A percentile compares a stretch with the other conserved stretches of the same genome.
Evolutionary conservation across 2,888 invertebrate genomes (phyloP).

Genomic region (Chrysopilus asiliformis): DNA sequence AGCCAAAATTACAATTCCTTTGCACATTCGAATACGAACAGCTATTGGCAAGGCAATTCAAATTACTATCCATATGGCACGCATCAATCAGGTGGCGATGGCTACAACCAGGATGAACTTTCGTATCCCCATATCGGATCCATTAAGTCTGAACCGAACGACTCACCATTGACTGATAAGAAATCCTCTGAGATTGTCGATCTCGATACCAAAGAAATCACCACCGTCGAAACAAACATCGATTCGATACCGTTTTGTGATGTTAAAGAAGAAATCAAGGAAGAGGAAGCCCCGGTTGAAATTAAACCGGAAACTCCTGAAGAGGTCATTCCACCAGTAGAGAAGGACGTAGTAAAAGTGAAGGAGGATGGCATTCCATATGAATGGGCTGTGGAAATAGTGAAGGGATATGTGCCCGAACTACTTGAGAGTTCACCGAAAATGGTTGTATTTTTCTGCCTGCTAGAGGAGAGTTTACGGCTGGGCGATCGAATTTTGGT

Average conservation of each 20-base stretch:
- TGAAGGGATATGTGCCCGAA: slow-evolving; percentile 80
- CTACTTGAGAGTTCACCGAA: slow-evolving; percentile 86
- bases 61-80: neutral
- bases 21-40: neutral
- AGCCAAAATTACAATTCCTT: neutral
- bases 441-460: slow-evolving; percentile 84
- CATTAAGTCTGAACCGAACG: neutral
- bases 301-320: slow-evolving; percentile 12
- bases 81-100: neutral
- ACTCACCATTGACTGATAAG: slow-evolving; percentile 17
- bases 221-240: slow-evolving; percentile 29
- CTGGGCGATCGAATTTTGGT: slow-evolving; percentile 83
- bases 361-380: slow-evolving; percentile 75
- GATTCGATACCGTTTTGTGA: slow-evolving; percentile 27
- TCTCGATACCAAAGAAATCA: slow-evolving; percentile 36
- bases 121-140: neutral
- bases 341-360: slow-evolving; percentile 35
- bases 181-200: slow-evolving; percentile 32
- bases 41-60: neutral
- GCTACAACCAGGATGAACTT: neutral
- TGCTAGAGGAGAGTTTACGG: slow-evolving; percentile 76
- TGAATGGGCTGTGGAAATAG: slow-evolving; percentile 74
- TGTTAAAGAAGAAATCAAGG: slow-evolving; percentile 38
- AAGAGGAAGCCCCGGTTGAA: slow-evolving; percentile 14
- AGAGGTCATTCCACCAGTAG: slow-evolving; percentile 7